Percentiles rank a stretch among this genome's conserved stretches.
Evolutionary conservation across 35 echinoderm and acorn worm genomes (phyloP).

Genomic region (Apostichopus californicus): DNA sequence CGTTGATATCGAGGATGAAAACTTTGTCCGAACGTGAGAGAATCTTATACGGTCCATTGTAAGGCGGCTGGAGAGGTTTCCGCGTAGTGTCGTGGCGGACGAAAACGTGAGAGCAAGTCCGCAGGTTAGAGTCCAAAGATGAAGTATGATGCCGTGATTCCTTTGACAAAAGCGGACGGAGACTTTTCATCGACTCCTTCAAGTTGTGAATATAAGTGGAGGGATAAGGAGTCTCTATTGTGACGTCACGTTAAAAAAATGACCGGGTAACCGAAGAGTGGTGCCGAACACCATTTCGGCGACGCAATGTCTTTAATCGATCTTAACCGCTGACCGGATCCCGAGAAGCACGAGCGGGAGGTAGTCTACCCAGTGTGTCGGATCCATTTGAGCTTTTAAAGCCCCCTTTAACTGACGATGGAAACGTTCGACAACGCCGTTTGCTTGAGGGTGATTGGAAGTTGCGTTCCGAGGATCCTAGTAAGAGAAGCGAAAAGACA

Average conservation of each 20-base stretch:
- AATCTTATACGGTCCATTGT: conserved; percentile 21
- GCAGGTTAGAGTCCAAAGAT: neutral
- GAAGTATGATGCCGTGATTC: neutral
- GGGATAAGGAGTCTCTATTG: neutral
- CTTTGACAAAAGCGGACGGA: neutral
- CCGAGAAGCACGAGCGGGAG: too few species aligned
- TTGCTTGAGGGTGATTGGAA: too few species aligned
- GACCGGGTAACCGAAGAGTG: conserved; percentile 44
- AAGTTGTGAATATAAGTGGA: neutral
- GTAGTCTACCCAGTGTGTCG: too few species aligned
- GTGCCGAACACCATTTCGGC: conserved; percentile 69
- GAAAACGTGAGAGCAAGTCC: conserved; percentile 36
- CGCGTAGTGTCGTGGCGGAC: neutral
- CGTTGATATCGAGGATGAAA: conserved; percentile 34
- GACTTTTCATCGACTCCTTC: neutral
- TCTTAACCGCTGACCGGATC: too few species aligned
- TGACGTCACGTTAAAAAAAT: neutral
- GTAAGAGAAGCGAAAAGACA: too few species aligned
- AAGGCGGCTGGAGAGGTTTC: conserved; percentile 45
- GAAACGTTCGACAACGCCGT: too few species aligned
- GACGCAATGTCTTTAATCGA: neutral
- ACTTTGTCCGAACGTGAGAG: neutral
- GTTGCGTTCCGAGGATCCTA: too few species aligned
- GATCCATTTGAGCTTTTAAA: too few species aligned
- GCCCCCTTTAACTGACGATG: too few species aligned